phyloP scores from a whole-genome alignment of 2,797 vertebrate species.

The Varecia variegata region DNA sequence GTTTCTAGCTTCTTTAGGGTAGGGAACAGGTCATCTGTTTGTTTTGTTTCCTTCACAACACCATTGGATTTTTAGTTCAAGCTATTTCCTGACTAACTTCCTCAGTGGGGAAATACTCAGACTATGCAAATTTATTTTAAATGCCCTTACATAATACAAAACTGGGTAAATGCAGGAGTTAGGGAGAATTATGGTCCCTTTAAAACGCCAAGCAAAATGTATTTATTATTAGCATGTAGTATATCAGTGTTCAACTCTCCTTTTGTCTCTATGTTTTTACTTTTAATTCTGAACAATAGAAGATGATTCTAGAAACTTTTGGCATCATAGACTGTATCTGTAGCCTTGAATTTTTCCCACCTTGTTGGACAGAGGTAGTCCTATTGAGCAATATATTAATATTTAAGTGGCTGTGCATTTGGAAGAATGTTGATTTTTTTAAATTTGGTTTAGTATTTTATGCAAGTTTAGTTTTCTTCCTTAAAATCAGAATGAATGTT shows the following conservation, averaged over 20 bases:
- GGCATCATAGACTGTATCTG: not conserved
- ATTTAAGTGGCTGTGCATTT: not conserved
- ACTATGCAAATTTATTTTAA: conserved; percentile 36
- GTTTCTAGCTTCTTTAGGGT: not conserved
- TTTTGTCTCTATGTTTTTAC: not conserved
- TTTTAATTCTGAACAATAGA: not conserved
- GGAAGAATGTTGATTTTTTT: not conserved
- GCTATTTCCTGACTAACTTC: conserved; percentile 6
- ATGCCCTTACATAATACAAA: conserved; percentile 24
- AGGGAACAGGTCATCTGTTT: not conserved
- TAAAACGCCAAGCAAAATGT: not conserved
- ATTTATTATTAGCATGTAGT: not conserved
- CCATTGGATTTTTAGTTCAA: not conserved
- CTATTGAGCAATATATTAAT: not conserved
- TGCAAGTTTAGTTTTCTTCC: not conserved
- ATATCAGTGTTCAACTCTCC: not conserved
- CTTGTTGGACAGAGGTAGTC: not conserved
- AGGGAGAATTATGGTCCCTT: not conserved
- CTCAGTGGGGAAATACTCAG: not conserved
- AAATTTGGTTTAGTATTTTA: not conserved
- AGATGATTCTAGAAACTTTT: not conserved
- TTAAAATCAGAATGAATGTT: conserved; percentile 4
- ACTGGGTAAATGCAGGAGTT: not conserved
- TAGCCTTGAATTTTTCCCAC: not conserved
- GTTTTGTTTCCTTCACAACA: not conserved